Conservation (phyloP, 1,140 invertebrate species). For the Tetragonula clypearis region DNA sequence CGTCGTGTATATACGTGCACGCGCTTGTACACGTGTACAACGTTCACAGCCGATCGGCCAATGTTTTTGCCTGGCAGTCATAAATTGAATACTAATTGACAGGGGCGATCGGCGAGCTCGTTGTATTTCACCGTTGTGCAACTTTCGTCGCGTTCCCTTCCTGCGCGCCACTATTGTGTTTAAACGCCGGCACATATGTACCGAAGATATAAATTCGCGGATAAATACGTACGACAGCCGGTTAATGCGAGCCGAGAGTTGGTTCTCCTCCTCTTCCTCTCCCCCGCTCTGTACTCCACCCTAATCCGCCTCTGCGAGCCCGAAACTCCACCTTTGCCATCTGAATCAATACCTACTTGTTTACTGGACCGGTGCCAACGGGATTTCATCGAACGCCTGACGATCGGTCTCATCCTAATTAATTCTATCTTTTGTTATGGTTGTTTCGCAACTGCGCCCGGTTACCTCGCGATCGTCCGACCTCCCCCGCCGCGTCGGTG, state of each 20-base stretch:
- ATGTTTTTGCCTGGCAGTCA: conserved; percentile 58
- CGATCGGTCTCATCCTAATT: conserved; percentile 68
- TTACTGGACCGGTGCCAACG: conserved; percentile 75
- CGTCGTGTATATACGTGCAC: not conserved
- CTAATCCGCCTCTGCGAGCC: conserved; percentile 34
- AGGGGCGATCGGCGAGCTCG: conserved; percentile 55
- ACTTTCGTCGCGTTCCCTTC: conserved; percentile 66
- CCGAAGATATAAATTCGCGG: conserved; percentile 74
- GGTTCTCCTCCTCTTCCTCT: not conserved
- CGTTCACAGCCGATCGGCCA: conserved; percentile 26
- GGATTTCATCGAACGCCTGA: conserved; percentile 68
- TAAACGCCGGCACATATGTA: conserved; percentile 71
- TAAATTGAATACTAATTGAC: conserved; percentile 78
- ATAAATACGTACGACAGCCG: conserved; percentile 75
- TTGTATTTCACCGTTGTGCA: conserved; percentile 72
- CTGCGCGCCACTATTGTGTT: conserved; percentile 47
- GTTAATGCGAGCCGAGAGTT: conserved; percentile 67
- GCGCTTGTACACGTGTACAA: not conserved
- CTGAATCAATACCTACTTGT: conserved; percentile 77
- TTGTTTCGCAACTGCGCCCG: conserved; percentile 51
- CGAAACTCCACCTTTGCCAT: conserved; percentile 61
- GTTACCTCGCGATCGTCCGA: conserved; percentile 28
- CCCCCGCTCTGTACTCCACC: not conserved
- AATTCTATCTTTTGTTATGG: conserved; percentile 72
- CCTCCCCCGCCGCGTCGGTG: too few relatives aligned